phyloP scores from a whole-genome alignment of 1,140 invertebrate species.

The Atta cephalotes region DNA sequence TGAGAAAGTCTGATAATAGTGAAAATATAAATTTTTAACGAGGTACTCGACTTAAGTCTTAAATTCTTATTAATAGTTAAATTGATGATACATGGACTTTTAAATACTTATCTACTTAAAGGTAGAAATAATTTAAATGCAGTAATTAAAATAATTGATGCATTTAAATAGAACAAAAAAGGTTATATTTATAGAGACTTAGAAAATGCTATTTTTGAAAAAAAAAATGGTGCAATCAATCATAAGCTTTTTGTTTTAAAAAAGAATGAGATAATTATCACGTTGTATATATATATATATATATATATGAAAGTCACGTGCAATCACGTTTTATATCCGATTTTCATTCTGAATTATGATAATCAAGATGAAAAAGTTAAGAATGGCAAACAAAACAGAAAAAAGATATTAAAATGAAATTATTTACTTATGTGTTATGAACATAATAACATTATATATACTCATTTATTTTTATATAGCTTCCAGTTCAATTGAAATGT shows the following conservation, averaged over 20 bases:
- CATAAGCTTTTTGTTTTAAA: not conserved
- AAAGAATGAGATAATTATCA: slow-evolving; percentile 9
- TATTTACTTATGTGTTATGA: not conserved
- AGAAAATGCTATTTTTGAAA: not conserved
- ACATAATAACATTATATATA: not conserved
- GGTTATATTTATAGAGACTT: slow-evolving; percentile 18
- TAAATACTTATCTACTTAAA: not conserved
- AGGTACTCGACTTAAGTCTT: not conserved
- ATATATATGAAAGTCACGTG: slow-evolving; percentile 1
- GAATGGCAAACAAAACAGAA: not conserved
- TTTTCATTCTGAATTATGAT: slow-evolving; percentile 11
- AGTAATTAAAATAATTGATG: not conserved
- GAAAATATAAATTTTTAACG: slow-evolving; percentile 15
- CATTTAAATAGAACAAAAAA: not conserved
- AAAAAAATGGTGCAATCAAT: not conserved
- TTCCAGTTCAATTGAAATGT: slow-evolving; percentile 11
- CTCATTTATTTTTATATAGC: slow-evolving; percentile 64
- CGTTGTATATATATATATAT: slow-evolving; percentile 5
- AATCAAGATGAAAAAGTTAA: not conserved
- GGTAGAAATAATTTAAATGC: slow-evolving; percentile 1
- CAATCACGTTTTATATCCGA: slow-evolving; percentile 27
- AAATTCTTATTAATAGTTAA: not conserved
- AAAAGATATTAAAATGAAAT: not conserved
- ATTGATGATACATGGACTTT: slow-evolving; percentile 16
- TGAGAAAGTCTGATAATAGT: slow-evolving; percentile 78